A percentile compares a stretch with the other conserved stretches of the same genome.
phyloP scores from a whole-genome alignment of 1,140 invertebrate species.

The Palaemon carinicauda region DNA sequence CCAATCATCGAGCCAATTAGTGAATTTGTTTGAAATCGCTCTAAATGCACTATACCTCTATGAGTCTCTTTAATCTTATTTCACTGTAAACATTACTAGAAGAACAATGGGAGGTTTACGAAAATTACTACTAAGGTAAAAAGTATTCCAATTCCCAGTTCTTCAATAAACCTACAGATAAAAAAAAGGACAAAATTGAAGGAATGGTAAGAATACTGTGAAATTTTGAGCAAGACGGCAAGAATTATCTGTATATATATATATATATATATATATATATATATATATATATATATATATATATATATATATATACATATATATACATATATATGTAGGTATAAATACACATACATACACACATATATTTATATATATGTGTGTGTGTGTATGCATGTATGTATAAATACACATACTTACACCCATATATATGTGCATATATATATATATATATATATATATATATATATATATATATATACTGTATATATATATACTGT shows the following conservation, averaged over 20 bases:
- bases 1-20: too few species aligned
- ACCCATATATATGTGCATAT: neutral
- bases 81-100: too few species aligned
- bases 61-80: too few species aligned
- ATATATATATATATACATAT: neutral
- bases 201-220: too few species aligned
- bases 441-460: neutral
- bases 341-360: neutral
- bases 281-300: slow-evolving; percentile 2
- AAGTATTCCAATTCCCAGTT: too few species aligned
- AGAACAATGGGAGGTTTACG: too few species aligned
- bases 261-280: neutral
- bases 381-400: neutral
- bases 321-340: neutral
- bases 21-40: too few species aligned
- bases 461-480: neutral
- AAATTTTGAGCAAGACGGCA: too few species aligned
- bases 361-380: neutral
- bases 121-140: too few species aligned
- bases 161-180: too few species aligned
- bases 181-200: too few species aligned
- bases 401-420: neutral
- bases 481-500: neutral
- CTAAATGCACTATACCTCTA: too few species aligned
- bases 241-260: neutral